A percentile compares a stretch with the other conserved stretches of the same genome.
These are phyloP conservation scores for Tridacna crocea DNA, from an alignment of 2,888 invertebrate genomes.

Conservation along the genomic window DNA sequence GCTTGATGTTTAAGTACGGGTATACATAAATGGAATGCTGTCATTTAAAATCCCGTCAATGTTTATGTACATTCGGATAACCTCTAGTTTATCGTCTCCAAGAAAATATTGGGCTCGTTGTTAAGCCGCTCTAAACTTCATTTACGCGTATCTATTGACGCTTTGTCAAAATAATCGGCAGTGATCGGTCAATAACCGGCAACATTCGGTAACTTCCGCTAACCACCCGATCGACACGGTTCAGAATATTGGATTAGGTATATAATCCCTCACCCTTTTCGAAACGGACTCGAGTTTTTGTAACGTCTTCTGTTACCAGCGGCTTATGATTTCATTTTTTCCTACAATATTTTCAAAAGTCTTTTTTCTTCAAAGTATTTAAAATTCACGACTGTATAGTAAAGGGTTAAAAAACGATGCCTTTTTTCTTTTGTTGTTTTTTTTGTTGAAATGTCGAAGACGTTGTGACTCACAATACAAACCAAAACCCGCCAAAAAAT, in stretches of 20 bases:
- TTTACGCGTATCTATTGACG: conserved; percentile 64
- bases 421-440: too few relatives aligned
- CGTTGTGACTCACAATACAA: not conserved
- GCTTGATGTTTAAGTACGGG: not conserved
- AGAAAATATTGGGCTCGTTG: conserved; percentile 55
- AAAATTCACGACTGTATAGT: not conserved
- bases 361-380: not conserved
- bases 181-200: conserved; percentile 34
- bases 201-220: not conserved
- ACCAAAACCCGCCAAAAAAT: not conserved
- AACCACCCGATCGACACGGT: not conserved
- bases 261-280: too few relatives aligned
- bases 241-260: too few relatives aligned
- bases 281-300: too few relatives aligned
- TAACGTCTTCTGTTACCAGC: too few relatives aligned
- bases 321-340: too few relatives aligned
- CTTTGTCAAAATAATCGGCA: conserved; percentile 56
- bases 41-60: conserved; percentile 28
- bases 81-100: conserved; percentile 34
- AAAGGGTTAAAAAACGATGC: not conserved
- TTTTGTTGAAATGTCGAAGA: too few relatives aligned
- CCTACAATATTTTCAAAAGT: not conserved
- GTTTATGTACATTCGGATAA: conserved; percentile 42
- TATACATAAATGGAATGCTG: not conserved
- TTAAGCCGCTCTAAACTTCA: conserved; percentile 45